Evolutionary conservation across 2,797 vertebrate species (phyloP).

Genomic region (Typhlichthys eigenmanni): DNA sequence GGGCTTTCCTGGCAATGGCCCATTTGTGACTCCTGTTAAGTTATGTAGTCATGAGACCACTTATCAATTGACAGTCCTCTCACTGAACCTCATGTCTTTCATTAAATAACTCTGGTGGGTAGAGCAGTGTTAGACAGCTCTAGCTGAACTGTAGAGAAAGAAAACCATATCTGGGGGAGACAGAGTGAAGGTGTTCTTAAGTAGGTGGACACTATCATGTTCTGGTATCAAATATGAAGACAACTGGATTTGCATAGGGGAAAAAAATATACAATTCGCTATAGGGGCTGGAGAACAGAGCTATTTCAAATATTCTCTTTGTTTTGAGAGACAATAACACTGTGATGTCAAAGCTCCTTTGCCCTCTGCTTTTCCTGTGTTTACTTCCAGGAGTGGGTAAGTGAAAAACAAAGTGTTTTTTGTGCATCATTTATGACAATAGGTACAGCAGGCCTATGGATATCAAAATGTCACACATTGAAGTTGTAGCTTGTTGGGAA

Average conservation of each 20-base stretch:
- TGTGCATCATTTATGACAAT: background rate
- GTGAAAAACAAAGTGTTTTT: conserved; percentile 28
- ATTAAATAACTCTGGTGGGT: conserved; percentile 51
- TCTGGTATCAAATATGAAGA: background rate
- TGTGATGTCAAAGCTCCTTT: conserved; percentile 50
- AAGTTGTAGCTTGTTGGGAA: no score
- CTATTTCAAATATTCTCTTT: background rate
- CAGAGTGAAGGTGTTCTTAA: background rate
- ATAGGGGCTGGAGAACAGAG: conserved; percentile 4
- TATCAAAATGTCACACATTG: no score
- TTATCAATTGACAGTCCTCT: conserved; percentile 59
- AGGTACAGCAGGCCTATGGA: background rate
- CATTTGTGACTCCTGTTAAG: background rate
- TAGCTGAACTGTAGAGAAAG: background rate
- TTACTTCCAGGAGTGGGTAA: conserved; percentile 61
- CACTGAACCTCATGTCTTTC: conserved; percentile 52
- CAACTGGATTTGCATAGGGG: background rate
- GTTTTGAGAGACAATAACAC: conserved; percentile 16
- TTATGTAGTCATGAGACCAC: conserved; percentile 58
- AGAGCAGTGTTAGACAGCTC: background rate
- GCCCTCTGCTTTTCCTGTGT: conserved; percentile 50
- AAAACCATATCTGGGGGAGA: background rate
- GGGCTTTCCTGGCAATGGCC: background rate
- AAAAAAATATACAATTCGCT: background rate
- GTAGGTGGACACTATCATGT: background rate